Evolutionary conservation across 2,888 invertebrate genomes (phyloP).

Genomic region (Metellina segmentata): DNA sequence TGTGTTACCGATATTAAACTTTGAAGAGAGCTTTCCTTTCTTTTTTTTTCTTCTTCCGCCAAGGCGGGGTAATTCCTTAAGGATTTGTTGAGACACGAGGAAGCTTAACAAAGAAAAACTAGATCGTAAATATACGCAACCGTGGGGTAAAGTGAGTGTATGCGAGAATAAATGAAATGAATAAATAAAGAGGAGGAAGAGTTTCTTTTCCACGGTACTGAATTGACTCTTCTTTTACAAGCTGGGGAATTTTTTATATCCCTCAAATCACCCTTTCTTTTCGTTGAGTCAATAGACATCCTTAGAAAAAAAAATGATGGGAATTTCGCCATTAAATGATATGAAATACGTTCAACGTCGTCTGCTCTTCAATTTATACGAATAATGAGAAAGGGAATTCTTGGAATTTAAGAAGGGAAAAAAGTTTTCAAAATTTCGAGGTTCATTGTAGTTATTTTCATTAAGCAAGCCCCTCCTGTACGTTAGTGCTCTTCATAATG

Average conservation of each 20-base stretch:
- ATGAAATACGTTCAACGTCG: neutral
- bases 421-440: neutral
- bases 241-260: neutral
- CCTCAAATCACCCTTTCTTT: constrained; percentile 6
- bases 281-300: neutral
- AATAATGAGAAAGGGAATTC: neutral
- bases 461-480: neutral
- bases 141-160: neutral
- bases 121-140: constrained; percentile 48
- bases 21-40: constrained; percentile 46
- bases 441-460: neutral
- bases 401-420: neutral
- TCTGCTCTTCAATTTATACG: neutral
- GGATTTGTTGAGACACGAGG: constrained; percentile 53
- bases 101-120: constrained; percentile 29
- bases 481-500: too few species aligned
- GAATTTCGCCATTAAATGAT: neutral
- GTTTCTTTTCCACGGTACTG: neutral
- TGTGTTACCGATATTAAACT: constrained; percentile 68
- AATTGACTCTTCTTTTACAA: neutral
- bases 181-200: constrained; percentile 29
- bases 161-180: constrained; percentile 42
- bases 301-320: neutral
- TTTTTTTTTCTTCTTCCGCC: neutral
- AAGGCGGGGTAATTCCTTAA: constrained; percentile 46